Base-by-base conservation (phyloP, 2,888 invertebrate genomes). In the Cheilosia grossa region DNA sequence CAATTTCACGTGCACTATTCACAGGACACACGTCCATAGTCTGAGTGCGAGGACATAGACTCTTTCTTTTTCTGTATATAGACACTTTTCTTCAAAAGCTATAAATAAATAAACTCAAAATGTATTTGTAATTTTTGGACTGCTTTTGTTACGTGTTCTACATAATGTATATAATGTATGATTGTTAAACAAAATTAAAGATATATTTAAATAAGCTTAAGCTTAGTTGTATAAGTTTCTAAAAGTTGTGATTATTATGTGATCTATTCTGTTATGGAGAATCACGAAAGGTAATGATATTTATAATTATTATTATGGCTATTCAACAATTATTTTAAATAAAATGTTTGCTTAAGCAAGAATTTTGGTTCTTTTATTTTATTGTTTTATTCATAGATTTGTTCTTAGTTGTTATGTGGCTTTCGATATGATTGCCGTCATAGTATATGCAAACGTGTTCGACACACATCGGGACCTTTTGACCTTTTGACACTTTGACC, bases 161-260 rank as follows among this genome's bases (percentile, higher is more conserved):
- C 24, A 37, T 37, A 37, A 37, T 83, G 79, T 83, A 79, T 49
- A 83, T 74, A 83, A 24, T 79, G 56, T 74, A 61, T 67, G 70
- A 69, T 37, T 64, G 69, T 74, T 80, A 42, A 75, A 75, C 63
- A 15, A 27, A 44, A 58, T 51, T 37, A 53, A 59, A 42, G 24
- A 74, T 63, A 44, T 47, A 4, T 44, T 7, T 30, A 67, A 33
- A 40, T 30, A 67, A 33, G 47, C 59, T 40, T 47, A 42, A 73
- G 66, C 51, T 66, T 74, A 79, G 74, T 54, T 17, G 47, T 56
- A 54, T 81, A 81, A 81, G 85, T 85, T 72, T 75, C 47, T 85
- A 75, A 85, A 85, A 75, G 80, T 85, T 85, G 85, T 85, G 85
- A 85, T 85, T 85, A 66, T 85, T 61, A 85, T 85, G 85, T 77